Conservation (phyloP, 2,113 vertebrate species). For the Trochalopteron elliotii region DNA sequence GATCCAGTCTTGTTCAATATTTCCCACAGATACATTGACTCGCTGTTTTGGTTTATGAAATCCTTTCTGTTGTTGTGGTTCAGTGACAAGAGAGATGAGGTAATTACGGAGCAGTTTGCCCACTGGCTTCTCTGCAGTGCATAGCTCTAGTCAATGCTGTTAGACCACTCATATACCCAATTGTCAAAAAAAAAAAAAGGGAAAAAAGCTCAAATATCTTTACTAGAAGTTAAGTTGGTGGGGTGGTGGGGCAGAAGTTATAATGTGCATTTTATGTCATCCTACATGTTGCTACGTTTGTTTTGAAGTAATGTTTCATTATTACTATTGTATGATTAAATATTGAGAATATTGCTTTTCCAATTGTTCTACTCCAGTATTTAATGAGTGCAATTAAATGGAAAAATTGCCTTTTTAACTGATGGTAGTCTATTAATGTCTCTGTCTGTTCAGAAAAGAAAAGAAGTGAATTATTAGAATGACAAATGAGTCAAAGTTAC, state of each 20-base stretch:
- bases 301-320: constrained; percentile 77
- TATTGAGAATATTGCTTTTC: constrained; percentile 84
- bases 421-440: constrained; percentile 85
- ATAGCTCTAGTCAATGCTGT: background rate
- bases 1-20: constrained; percentile 14
- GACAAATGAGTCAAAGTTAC: constrained; percentile 85
- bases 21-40: background rate
- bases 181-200: background rate
- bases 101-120: background rate
- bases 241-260: constrained; percentile 42
- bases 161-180: background rate
- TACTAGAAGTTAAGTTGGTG: background rate
- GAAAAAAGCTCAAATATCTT: constrained; percentile 1
- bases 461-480: constrained; percentile 85
- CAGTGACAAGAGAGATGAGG: constrained; percentile 8
- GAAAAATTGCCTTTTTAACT: constrained; percentile 85
- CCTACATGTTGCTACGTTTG: constrained; percentile 63
- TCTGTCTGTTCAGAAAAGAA: constrained; percentile 78
- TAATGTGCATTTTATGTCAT: constrained; percentile 46
- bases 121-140: background rate
- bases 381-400: constrained; percentile 88
- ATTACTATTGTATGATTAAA: constrained; percentile 79
- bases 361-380: constrained; percentile 81
- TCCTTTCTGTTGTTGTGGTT: background rate
- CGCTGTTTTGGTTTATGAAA: background rate